Conservation (phyloP, 2,888 invertebrate genomes). For the Campopleginae sp. region DNA sequence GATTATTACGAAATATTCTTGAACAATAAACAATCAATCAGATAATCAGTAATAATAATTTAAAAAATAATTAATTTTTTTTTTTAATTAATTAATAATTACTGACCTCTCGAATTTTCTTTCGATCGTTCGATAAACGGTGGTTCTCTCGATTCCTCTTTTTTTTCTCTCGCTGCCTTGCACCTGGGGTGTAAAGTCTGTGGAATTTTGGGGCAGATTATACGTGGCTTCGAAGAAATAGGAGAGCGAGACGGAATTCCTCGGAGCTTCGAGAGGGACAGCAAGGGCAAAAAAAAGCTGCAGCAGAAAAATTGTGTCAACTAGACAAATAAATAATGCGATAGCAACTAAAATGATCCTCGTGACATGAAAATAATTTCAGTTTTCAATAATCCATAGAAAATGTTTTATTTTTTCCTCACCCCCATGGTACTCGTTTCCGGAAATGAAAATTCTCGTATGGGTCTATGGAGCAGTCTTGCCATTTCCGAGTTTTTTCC, state of each 20-base stretch:
- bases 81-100: constrained; percentile 72
- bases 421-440: constrained; percentile 81
- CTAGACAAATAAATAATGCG: background rate
- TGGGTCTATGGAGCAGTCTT: constrained; percentile 79
- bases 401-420: constrained; percentile 69
- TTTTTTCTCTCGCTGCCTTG: constrained; percentile 81
- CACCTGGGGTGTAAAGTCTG: constrained; percentile 75
- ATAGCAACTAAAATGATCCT: background rate
- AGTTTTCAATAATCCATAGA: constrained; percentile 4
- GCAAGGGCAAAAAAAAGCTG: constrained; percentile 90
- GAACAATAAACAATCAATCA: background rate
- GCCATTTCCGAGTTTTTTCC: constrained; percentile 78
- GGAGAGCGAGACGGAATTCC: constrained; percentile 89
- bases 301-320: constrained; percentile 12
- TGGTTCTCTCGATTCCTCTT: constrained; percentile 85
- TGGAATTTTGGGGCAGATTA: constrained; percentile 86
- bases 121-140: constrained; percentile 86
- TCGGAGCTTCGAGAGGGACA: constrained; percentile 88
- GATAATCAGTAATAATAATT: background rate
- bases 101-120: constrained; percentile 86
- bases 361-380: too few relatives aligned
- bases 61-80: too few relatives aligned
- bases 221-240: constrained; percentile 91
- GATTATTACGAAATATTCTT: background rate
- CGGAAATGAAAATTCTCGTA: constrained; percentile 81